Evolutionary conservation across 2,113 vertebrate species (phyloP).

Genomic region (Sprattus sprattus): DNA sequence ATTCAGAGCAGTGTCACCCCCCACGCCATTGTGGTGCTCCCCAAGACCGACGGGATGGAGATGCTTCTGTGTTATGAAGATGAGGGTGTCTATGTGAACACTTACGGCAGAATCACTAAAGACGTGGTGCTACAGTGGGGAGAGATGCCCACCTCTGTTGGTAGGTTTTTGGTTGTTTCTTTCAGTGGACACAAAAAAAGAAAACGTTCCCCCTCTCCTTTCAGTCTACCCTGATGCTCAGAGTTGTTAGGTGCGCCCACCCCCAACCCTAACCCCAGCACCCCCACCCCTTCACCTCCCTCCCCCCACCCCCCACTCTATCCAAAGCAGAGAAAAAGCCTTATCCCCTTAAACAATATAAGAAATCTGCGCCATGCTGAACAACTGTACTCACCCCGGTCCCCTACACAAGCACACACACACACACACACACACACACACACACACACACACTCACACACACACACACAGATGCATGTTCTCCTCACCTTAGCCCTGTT

Average conservation of each 20-base stretch:
- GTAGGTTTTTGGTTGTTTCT: slow-evolving; percentile 75
- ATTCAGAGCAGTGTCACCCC: slow-evolving; percentile 99
- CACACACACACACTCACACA: slow-evolving; percentile 1
- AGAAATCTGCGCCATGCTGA: too few species aligned
- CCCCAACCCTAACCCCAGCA: slow-evolving; percentile 5
- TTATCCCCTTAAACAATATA: neutral
- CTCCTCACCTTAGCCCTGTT: slow-evolving; percentile 4
- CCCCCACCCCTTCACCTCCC: neutral
- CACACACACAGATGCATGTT: neutral
- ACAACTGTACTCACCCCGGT: neutral
- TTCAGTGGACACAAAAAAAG: slow-evolving; percentile 46
- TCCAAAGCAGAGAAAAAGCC: neutral
- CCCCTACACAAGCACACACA: neutral
- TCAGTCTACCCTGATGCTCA: slow-evolving; percentile 29
- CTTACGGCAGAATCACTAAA: slow-evolving; percentile 98
- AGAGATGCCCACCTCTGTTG: slow-evolving; percentile 99
- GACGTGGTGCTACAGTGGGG: slow-evolving; percentile 99
- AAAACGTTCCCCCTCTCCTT: slow-evolving; percentile 51
- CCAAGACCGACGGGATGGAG: slow-evolving; percentile 99
- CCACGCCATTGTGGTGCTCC: slow-evolving; percentile 98
- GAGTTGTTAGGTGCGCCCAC: slow-evolving; percentile 9
- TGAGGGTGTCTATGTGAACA: slow-evolving; percentile 98
- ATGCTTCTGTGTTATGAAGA: slow-evolving; percentile 99
- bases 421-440: neutral
- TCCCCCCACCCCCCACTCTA: slow-evolving; percentile 12